Evolutionary conservation across 2,113 vertebrate species (phyloP), one percentile per base, ranked within the genome.

Genomic region (Guaruba guarouba): DNA sequence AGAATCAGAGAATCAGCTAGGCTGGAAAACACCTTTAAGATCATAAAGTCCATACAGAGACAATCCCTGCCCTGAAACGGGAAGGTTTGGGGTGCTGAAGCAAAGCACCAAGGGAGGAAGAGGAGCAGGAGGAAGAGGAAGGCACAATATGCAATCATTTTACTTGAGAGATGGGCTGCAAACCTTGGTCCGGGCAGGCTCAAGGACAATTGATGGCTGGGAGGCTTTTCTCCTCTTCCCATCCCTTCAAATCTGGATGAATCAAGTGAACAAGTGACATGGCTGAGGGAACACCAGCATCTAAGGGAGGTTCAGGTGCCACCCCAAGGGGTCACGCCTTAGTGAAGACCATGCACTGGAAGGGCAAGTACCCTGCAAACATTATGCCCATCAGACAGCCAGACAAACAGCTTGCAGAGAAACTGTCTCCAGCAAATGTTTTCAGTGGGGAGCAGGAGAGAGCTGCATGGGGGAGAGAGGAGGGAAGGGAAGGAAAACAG

Each of bases 351-450:
- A 0, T 12, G 52, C 86, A 33, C 79, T 3, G 8, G 41, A 82
- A 88, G 71, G 41, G 57, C 62, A 44, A 80, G 52, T 0, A 1
- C 29, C 31, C 71, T 19, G 33, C 17, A 82, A 88, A 67, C 70
- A 24, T 22, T 28, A 67, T 1, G 8, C 39, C 44, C 54, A 37
- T 22, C 82, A 41, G 5, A 1, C 1, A 5, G 31, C 37, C 4
- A 6, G 31, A 51, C 35, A 78, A 66, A 55, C 54, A 82, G 62
- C 62, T 61, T 16, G 70, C 86, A 48, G 27, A 75, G 86, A 27
- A 85, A 85, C 69, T 0, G 33, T 61, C 2, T 2, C 54, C 1
- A 4, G 69, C 13, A 3, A 85, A 66, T 0, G 2, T 1, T 4
- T 20, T 3, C 20, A 31, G 55, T 18, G 17, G 4, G 10, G 67